Evolutionary conservation across 2,888 invertebrate species (phyloP).

Genomic region (Eilema sororculum): DNA sequence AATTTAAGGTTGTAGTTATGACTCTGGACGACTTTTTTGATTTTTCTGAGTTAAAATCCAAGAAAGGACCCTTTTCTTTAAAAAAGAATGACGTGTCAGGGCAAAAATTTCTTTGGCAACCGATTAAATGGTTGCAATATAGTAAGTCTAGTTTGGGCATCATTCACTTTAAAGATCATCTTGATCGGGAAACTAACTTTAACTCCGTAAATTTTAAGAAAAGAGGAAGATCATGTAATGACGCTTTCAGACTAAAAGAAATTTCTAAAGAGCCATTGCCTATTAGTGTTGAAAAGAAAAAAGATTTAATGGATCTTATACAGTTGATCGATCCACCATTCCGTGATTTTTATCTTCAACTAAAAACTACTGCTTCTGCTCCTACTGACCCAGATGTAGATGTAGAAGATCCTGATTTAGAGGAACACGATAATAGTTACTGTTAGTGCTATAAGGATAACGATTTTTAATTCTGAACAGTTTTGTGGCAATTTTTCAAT

Average conservation of each 20-base stretch:
- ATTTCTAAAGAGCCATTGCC: slow-evolving; percentile 5
- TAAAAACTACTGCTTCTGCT: slow-evolving; percentile 15
- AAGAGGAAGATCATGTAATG: slow-evolving; percentile 9
- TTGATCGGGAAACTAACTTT: too few relatives aligned
- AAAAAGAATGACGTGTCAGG: too few relatives aligned
- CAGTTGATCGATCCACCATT: background rate
- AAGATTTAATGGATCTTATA: slow-evolving; percentile 16
- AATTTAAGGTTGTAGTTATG: too few relatives aligned
- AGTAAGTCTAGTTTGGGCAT: slow-evolving; percentile 7
- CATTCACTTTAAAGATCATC: slow-evolving; percentile 12
- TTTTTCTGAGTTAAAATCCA: too few relatives aligned
- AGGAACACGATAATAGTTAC: slow-evolving; percentile 9
- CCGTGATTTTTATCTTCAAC: slow-evolving; percentile 14
- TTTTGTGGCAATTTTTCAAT: too few relatives aligned
- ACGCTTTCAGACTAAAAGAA: slow-evolving; percentile 14
- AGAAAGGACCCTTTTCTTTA: too few relatives aligned
- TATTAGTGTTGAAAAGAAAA: slow-evolving; percentile 11
- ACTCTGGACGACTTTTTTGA: too few relatives aligned
- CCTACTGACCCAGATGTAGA: slow-evolving; percentile 19
- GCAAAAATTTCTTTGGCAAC: slow-evolving; percentile 5
- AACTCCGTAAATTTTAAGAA: slow-evolving; percentile 14
- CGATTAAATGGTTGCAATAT: slow-evolving; percentile 13
- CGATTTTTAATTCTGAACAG: too few relatives aligned
- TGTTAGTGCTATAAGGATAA: too few relatives aligned
- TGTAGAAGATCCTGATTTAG: slow-evolving; percentile 20